Base-by-base conservation (phyloP, 2,797 vertebrate genomes). In the Syngnathus acus region DNA sequence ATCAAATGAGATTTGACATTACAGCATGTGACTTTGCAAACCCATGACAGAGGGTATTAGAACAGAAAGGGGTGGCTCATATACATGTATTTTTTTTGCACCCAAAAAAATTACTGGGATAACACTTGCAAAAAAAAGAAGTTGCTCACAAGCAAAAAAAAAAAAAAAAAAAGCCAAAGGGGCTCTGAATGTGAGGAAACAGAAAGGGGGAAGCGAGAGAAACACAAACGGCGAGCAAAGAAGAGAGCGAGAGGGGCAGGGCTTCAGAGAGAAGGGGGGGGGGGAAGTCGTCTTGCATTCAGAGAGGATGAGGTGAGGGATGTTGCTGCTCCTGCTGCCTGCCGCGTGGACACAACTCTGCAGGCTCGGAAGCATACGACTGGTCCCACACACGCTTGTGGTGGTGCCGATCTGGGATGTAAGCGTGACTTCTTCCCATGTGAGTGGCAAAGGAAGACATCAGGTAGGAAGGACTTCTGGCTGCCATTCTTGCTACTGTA, bases 281-380 rank as follows among this genome's bases (percentile, higher is more conserved):
- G 6, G 75, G 66, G 68, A 65, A 78, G 78, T 64, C 77, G 88
- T 89, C 82, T 90, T 89, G 79, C 89, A 92, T 90, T 90, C 86
- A 86, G 84, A 67, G 86, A 54, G 53, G 53, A 54, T 54, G 53
- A 54, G 53, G 53, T 80, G 83, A 88, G 86, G 86, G 86, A 88
- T 88, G 85, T 86, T 82, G 71, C 79, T 73, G 76, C 80, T 88
- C 55, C 78, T 76, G 78, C 50, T 72, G 78, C 73, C 74, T 66
- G 74, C 69, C 57, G 65, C 21, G 53, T 54, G 53, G 53, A 54
- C 53, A 26, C 53, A 26, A 54, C 54, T 69, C 81, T 74, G 76
- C 74, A 64, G 70, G 77, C 50, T 62, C 69, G 75, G 21, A 23
- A 54, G 19, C n/a, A 9, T n/a, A 21, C 8, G 50, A 51, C 8